Evolutionary conservation across 2,888 invertebrate species (phyloP).

Genomic region (Mythimna impura): DNA sequence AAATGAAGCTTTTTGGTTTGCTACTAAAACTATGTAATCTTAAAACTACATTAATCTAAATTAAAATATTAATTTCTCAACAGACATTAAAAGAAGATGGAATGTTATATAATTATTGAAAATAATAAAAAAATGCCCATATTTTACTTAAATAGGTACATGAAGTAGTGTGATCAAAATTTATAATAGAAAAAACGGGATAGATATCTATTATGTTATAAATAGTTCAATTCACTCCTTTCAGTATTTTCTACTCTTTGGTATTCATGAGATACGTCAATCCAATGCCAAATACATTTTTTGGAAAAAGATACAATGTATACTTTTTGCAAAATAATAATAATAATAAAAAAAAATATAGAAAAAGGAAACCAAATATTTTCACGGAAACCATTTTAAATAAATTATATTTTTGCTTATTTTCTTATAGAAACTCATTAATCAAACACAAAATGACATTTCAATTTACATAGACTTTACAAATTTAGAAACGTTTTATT

Average conservation of each 20-base stretch:
- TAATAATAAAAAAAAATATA: conserved; percentile 1
- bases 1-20: conserved; percentile 71
- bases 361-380: background rate
- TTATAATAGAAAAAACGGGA: conserved; percentile 80
- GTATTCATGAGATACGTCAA: conserved; percentile 79
- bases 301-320: conserved; percentile 9
- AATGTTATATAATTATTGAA: conserved; percentile 75
- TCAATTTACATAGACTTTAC: background rate
- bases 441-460: background rate
- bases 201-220: conserved; percentile 78
- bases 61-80: conserved; percentile 80
- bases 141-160: conserved; percentile 70
- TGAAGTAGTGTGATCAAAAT: conserved; percentile 80
- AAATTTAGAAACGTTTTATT: background rate
- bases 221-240: conserved; percentile 69
- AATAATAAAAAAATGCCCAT: conserved; percentile 60
- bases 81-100: conserved; percentile 78
- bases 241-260: conserved; percentile 68
- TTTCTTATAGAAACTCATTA: background rate
- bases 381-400: conserved; percentile 2
- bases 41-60: conserved; percentile 80
- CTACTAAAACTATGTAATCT: conserved; percentile 78
- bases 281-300: conserved; percentile 65
- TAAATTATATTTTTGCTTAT: background rate
- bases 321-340: conserved; percentile 20